These are phyloP conservation scores for Okapia johnstoni DNA, from an alignment of 2,113 vertebrate genomes.

Conservation along the genomic window DNA sequence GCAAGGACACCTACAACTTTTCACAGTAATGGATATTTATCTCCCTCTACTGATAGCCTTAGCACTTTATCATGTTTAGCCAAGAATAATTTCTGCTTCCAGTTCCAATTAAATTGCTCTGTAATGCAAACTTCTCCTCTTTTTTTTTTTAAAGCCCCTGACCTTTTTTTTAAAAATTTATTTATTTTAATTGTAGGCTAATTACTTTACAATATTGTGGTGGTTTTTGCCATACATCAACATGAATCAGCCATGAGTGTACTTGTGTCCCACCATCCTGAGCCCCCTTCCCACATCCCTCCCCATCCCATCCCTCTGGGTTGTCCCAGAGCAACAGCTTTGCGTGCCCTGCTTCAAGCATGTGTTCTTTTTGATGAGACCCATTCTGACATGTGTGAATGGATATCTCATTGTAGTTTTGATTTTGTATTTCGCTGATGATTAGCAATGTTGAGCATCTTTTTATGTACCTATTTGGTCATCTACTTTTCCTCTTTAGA, in stretches of 20 bases:
- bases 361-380: not conserved
- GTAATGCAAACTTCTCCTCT: not conserved
- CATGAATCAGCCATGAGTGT: not conserved
- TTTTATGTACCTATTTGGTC: not conserved
- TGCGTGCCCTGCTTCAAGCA: not conserved
- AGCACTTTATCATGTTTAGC: not conserved
- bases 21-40: not conserved
- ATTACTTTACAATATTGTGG: not conserved
- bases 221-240: not conserved
- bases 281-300: not conserved
- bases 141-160: not conserved
- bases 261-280: not conserved
- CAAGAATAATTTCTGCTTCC: not conserved
- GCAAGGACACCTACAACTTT: not conserved
- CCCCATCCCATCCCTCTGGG: not conserved
- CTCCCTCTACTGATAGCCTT: not conserved
- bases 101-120: not conserved
- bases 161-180: not conserved
- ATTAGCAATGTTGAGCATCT: not conserved
- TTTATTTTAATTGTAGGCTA: not conserved
- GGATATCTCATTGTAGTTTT: not conserved
- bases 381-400: not conserved
- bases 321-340: not conserved
- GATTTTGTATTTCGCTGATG: not conserved
- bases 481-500: not conserved